Base-by-base conservation (phyloP, 2,797 vertebrate species). In the Rallus crepitans region DNA sequence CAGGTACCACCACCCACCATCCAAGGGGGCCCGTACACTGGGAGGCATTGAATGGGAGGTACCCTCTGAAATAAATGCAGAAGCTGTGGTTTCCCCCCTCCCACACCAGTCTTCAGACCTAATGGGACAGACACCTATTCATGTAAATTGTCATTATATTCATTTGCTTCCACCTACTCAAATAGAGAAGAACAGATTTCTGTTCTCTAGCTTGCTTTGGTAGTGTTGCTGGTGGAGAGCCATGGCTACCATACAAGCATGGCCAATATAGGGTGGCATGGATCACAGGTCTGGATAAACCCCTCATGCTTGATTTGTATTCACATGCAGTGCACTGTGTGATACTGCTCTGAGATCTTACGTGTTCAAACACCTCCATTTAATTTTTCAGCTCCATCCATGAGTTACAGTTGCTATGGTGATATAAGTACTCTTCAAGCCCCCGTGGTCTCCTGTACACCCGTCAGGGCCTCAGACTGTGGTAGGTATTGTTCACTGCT, bases 321-420 rank as follows among this genome's bases (percentile, higher is more conserved):
- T 37, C 9, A 20, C 23, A 45, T 57, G 56, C 40, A 89, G 60
- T 39, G 48, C 2, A 0, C 30, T 50, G n/a, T 50, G 45, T 1
- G 2, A 23, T 37, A 76, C 5, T 63, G 14, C 56, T 73, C 55
- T 57, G 39, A 87, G 21, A 73, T 61, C 20, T 77, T 33, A 24
- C 0, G 8, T 66, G 35, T 79, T 91, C 83, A 40, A 82, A 92
- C 45, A 57, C 33, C 30, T 85, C 35, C 0, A 0, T 82, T 94
- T 89, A 53, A 69, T 73, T 85, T 96, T 97, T 70, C 96, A 97
- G 97, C 78, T 92, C 95, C 95, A 75, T 92, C 94, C 2, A 5
- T 33, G 79, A 72, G 88, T 70, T 93, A 56, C 87, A 96, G 96
- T 93, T 97, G 97, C 95, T 97, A 97, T 93, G 97, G 97, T 0